Conservation (phyloP, 2,888 invertebrate species). For the Cotesia congregata region DNA sequence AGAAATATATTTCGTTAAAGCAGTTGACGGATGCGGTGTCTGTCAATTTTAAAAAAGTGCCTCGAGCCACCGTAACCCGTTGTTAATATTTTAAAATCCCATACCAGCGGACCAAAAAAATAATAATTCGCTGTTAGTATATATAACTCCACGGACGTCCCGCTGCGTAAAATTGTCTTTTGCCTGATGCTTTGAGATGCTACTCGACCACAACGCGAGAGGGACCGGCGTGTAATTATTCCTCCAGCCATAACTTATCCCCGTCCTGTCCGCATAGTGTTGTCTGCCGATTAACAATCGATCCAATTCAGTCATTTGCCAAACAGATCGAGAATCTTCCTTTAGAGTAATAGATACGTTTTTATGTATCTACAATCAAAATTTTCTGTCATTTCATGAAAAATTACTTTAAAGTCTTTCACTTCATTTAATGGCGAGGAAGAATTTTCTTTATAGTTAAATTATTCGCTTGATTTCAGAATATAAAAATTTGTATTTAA, state of each 20-base stretch:
- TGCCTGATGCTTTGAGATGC: constrained; percentile 54
- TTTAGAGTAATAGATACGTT: no score
- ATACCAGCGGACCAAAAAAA: neutral
- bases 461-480: no score
- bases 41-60: constrained; percentile 66
- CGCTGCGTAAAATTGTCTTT: constrained; percentile 71
- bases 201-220: constrained; percentile 59
- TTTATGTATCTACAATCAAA: no score
- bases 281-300: constrained; percentile 41
- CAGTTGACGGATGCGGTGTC: constrained; percentile 52
- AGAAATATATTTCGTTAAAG: neutral
- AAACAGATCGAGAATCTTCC: no score
- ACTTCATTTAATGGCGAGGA: no score
- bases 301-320: constrained; percentile 34
- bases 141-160: constrained; percentile 51
- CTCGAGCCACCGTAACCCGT: constrained; percentile 29
- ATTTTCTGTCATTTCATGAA: no score
- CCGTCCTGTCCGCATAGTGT: constrained; percentile 52
- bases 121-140: constrained; percentile 8
- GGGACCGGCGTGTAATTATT: constrained; percentile 67
- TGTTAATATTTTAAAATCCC: constrained; percentile 1
- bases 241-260: constrained; percentile 66
- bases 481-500: no score
- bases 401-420: no score
- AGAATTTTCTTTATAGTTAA: no score